Evolutionary conservation across 1,140 invertebrate species (phyloP).

Genomic region (Zaprionus ghesquierei): DNA sequence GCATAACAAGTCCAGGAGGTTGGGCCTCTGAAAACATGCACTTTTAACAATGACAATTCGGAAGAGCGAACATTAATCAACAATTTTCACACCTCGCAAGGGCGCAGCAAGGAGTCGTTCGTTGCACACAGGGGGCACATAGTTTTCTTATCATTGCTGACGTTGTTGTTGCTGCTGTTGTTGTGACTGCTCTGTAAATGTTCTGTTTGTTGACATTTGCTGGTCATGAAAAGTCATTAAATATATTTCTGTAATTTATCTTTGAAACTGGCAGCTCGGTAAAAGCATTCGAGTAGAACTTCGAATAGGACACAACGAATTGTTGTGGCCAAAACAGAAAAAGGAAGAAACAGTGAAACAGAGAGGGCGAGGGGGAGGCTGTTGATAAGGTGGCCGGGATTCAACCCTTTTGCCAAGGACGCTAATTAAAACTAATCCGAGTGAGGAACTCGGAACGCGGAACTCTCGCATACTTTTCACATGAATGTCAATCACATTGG

Average conservation of each 20-base stretch:
- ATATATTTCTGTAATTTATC: conserved; percentile 81
- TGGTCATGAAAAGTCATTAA: conserved; percentile 81
- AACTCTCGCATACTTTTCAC: conserved; percentile 65
- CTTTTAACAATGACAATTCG: conserved; percentile 27
- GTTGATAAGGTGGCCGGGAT: not conserved
- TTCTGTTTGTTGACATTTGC: conserved; percentile 78
- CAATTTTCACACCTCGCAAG: conserved; percentile 68
- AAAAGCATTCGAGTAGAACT: conserved; percentile 67
- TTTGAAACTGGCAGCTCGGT: conserved; percentile 66
- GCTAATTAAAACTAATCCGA: conserved; percentile 77
- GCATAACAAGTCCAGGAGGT: not conserved
- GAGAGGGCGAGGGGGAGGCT: not conserved
- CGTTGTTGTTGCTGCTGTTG: conserved; percentile 20
- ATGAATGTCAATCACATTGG: conserved; percentile 75
- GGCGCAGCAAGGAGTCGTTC: conserved; percentile 4
- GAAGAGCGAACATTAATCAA: conserved; percentile 73
- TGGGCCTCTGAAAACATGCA: conserved; percentile 32
- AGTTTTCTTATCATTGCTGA: conserved; percentile 50
- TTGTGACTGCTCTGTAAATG: conserved; percentile 59
- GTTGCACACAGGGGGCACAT: conserved; percentile 34
- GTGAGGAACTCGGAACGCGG: no score
- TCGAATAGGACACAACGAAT: conserved; percentile 6
- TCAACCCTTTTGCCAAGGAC: conserved; percentile 45
- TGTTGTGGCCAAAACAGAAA: conserved; percentile 2
- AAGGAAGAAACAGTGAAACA: not conserved